A percentile compares a stretch with the other conserved stretches of the same genome.
Evolutionary conservation across 2,888 invertebrate species (phyloP).

Genomic region (Mechanitis messenoides): DNA sequence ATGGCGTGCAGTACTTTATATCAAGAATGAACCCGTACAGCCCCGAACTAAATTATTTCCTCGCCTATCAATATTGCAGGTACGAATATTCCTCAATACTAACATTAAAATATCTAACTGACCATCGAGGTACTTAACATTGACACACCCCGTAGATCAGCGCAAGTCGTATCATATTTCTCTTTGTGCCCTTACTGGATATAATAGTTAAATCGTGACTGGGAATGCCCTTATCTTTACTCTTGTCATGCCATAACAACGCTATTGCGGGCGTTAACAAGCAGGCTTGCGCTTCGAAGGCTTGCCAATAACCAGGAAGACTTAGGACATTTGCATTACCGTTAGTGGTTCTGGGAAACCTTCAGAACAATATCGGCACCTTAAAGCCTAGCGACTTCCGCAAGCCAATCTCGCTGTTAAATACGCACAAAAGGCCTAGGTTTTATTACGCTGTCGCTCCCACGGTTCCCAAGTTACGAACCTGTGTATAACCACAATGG

Average conservation of each 20-base stretch:
- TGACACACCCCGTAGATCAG: slow-evolving; percentile 33
- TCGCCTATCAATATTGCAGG: slow-evolving; percentile 91
- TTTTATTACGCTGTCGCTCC: slow-evolving; percentile 31
- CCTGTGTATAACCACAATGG: slow-evolving; percentile 14
- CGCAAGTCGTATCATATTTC: slow-evolving; percentile 38
- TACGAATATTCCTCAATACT: slow-evolving; percentile 40
- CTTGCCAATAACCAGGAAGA: slow-evolving; percentile 55
- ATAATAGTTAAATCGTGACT: slow-evolving; percentile 62
- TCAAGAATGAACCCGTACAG: slow-evolving; percentile 92
- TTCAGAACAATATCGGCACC: slow-evolving; percentile 55
- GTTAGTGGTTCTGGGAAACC: slow-evolving; percentile 60
- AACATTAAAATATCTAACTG: slow-evolving; percentile 24
- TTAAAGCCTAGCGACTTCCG: slow-evolving; percentile 42
- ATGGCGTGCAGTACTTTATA: slow-evolving; percentile 90
- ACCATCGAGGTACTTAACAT: slow-evolving; percentile 28
- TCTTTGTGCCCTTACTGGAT: slow-evolving; percentile 44
- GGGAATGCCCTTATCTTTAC: slow-evolving; percentile 54
- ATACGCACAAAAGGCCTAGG: slow-evolving; percentile 29
- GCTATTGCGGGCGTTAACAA: slow-evolving; percentile 55
- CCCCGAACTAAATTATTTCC: slow-evolving; percentile 89
- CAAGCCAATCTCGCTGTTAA: slow-evolving; percentile 40
- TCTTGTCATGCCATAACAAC: slow-evolving; percentile 52
- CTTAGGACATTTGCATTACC: slow-evolving; percentile 63
- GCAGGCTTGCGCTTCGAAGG: slow-evolving; percentile 45
- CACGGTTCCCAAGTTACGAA: slow-evolving; percentile 28